Conservation (phyloP, 2,888 invertebrate genomes). For the Campopleginae sp. region DNA sequence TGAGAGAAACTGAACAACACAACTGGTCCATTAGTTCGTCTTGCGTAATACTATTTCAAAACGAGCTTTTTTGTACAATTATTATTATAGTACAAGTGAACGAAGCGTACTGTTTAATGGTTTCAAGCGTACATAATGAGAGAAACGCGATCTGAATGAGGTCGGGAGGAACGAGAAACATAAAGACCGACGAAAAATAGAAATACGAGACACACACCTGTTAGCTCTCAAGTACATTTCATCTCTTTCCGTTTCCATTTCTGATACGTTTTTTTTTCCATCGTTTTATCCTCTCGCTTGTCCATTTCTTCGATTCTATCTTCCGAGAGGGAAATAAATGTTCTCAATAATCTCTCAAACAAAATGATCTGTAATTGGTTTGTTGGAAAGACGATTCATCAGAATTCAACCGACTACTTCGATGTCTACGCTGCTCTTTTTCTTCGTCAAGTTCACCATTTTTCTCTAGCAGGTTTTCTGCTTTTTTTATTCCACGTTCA, state of each 20-base stretch:
- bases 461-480: background rate
- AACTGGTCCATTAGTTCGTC: conserved; percentile 37
- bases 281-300: background rate
- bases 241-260: conserved; percentile 15
- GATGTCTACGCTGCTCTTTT: conserved; percentile 36
- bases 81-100: conserved; percentile 43
- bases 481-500: background rate
- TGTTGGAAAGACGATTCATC: conserved; percentile 63
- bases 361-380: conserved; percentile 57
- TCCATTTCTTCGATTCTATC: conserved; percentile 9
- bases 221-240: conserved; percentile 62
- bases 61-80: conserved; percentile 40
- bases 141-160: conserved; percentile 47
- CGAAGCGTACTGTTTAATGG: conserved; percentile 43
- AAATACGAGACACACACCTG: conserved; percentile 59
- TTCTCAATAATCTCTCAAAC: conserved; percentile 46
- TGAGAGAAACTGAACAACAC: conserved; percentile 5
- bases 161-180: conserved; percentile 34
- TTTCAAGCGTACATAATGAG: conserved; percentile 56
- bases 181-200: conserved; percentile 50
- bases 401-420: conserved; percentile 54
- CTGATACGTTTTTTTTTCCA: conserved; percentile 15
- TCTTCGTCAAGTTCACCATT: background rate
- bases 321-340: conserved; percentile 8
- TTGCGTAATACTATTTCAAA: conserved; percentile 20